phyloP scores from a whole-genome alignment of 2,797 vertebrate genomes.

The Trematomus bernacchii region DNA sequence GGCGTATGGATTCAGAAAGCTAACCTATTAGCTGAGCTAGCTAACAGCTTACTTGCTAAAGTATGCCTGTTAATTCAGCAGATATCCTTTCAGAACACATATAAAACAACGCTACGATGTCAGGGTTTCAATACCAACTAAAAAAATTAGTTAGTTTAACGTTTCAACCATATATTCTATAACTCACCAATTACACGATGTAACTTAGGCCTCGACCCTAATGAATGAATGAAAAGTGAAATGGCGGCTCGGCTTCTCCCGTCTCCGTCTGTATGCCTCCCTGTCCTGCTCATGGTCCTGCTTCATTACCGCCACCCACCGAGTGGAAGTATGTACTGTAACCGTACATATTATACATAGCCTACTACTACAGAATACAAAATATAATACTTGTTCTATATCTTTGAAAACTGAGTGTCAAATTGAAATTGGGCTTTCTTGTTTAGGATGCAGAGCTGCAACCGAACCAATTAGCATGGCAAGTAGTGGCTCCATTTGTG shows the following conservation, averaged over 20 bases:
- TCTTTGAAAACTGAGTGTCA: too few relatives aligned
- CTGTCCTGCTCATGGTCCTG: not conserved
- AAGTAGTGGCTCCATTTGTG: too few relatives aligned
- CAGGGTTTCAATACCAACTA: rapidly evolving
- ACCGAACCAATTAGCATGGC: too few relatives aligned
- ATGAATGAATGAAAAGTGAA: conserved; percentile 79
- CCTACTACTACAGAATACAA: too few relatives aligned
- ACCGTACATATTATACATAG: too few relatives aligned
- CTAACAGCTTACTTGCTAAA: not conserved
- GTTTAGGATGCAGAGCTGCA: too few relatives aligned
- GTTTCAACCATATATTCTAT: rapidly evolving
- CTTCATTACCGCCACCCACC: conserved; percentile 4
- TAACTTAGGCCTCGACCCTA: conserved; percentile 35
- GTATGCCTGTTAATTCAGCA: not conserved
- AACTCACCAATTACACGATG: conserved; percentile 52
- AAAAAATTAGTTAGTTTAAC: rapidly evolving
- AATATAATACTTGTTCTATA: too few relatives aligned
- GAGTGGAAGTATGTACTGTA: not conserved
- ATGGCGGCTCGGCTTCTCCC: conserved; percentile 55
- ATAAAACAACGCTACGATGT: rapidly evolving
- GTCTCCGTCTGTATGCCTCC: not conserved
- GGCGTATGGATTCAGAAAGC: not conserved
- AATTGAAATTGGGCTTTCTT: too few relatives aligned
- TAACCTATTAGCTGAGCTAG: not conserved
- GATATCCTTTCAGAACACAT: rapidly evolving